Base-by-base conservation (phyloP, 1,140 invertebrate genomes). In the Caenorhabditis remanei region DNA sequence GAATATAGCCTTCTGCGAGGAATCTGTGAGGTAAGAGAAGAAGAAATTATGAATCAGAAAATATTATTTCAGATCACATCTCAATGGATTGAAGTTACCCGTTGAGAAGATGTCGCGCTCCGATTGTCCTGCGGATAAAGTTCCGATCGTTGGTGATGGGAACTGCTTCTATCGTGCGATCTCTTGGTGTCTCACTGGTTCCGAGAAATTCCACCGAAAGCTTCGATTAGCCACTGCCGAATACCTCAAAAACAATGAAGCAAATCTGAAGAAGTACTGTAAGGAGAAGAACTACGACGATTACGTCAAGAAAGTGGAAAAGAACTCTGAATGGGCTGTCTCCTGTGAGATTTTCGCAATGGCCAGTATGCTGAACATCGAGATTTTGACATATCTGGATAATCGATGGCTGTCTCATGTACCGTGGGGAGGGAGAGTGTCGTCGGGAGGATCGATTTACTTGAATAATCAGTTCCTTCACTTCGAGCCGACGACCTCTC, bases 141-240 rank as follows among this genome's bases (percentile, higher is more conserved):
- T 6, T 19, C 0, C 0, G 2, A 71, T 71, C n/a, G 0, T 0
- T 14, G 6, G 41, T 1, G 65, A 71, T 46, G 65, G 65, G 2
- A 71, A 71, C n/a, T 71, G 65, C 43, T 71, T 71, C n/a, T 71
- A n/a, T 16, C 4, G 65, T 19, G 40, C 65, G 1, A 71, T 71
- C 19, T 71, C 65, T 11, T 71, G 65, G 65, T 71, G 65, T 71
- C 65, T 71, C 13, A 71, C 65, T 46, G 65, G 65, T 16, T 8
- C 14, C 7, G 11, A 71, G 24, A n/a, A 8, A 3, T 11, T 46
- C 21, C 65, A 71, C n/a, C 0, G 1, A 19, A 71, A 19, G 1
- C 4, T 71, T 0, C 40, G 65, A 16, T 14, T 11, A 46, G 65
- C 65, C 5, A 71, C 43, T 19, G 16, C 41, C 9, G 24, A 71